These are phyloP conservation scores for Himalopsyche japonica DNA, from an alignment of 2,888 invertebrate genomes.

Conservation along the genomic window DNA sequence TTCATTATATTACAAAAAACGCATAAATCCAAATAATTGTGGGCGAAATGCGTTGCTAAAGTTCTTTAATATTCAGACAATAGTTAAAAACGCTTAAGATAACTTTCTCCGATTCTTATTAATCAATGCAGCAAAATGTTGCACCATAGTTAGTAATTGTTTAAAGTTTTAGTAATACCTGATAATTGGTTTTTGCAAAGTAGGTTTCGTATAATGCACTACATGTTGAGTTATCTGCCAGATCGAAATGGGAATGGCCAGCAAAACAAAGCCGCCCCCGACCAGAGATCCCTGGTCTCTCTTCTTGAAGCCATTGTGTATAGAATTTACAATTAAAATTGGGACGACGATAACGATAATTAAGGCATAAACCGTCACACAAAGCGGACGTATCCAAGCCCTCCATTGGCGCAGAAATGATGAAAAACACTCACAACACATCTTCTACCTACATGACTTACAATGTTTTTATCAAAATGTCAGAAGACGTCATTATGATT, in stretches of 20 bases:
- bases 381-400: constrained; percentile 86
- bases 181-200: constrained; percentile 90
- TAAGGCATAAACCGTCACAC: constrained; percentile 77
- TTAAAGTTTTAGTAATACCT: constrained; percentile 57
- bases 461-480: constrained; percentile 14
- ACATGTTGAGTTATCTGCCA: constrained; percentile 96
- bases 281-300: constrained; percentile 81
- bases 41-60: too few species aligned
- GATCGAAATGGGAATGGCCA: constrained; percentile 89
- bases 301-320: constrained; percentile 76
- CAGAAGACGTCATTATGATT: constrained; percentile 13
- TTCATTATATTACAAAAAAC: too few species aligned
- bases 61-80: too few species aligned
- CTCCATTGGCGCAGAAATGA: constrained; percentile 69
- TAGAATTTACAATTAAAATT: constrained; percentile 77
- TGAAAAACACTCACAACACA: constrained; percentile 52
- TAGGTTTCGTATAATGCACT: constrained; percentile 90
- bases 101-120: too few species aligned
- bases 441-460: constrained; percentile 42
- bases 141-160: too few species aligned
- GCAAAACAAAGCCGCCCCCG: constrained; percentile 88
- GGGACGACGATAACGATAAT: constrained; percentile 85
- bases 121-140: too few species aligned
- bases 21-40: too few species aligned
- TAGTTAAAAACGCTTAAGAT: too few species aligned